Conservation (phyloP, 2,113 vertebrate species). For the Engraulis encrasicolus region DNA sequence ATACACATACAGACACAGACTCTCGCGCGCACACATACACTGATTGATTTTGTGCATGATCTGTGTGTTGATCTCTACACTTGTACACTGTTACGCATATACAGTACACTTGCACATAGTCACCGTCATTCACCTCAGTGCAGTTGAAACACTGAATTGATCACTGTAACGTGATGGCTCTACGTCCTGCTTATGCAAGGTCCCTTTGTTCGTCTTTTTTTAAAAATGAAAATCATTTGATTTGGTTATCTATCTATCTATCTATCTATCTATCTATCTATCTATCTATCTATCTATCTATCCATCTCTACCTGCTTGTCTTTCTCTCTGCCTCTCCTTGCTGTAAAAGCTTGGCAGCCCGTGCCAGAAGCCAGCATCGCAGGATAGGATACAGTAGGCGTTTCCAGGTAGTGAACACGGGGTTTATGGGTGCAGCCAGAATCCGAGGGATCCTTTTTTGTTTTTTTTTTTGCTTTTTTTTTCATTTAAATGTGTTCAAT, state of each 20-base stretch:
- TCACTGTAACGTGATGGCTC: constrained; percentile 57
- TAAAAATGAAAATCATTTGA: constrained; percentile 25
- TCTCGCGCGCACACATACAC: background rate
- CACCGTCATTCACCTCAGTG: constrained; percentile 29
- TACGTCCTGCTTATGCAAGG: constrained; percentile 58
- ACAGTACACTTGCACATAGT: background rate
- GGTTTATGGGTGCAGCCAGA: constrained; percentile 55
- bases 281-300: background rate
- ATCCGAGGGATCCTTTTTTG: constrained; percentile 63
- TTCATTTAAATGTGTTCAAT: constrained; percentile 71
- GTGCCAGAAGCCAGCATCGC: constrained; percentile 33
- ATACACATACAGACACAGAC: constrained; percentile 5
- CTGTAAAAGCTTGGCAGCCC: constrained; percentile 46
- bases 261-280: constrained; percentile 46
- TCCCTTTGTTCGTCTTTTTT: constrained; percentile 28
- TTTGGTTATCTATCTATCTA: constrained; percentile 31
- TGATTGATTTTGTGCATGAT: constrained; percentile 23
- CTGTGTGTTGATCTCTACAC: background rate
- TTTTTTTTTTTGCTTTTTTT: constrained; percentile 55
- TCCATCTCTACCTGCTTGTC: constrained; percentile 38
- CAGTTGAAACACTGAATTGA: constrained; percentile 42
- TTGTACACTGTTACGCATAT: background rate
- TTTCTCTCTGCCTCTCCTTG: constrained; percentile 40
- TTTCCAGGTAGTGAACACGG: constrained; percentile 38
- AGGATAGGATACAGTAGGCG: constrained; percentile 31